A percentile compares a stretch with the other conserved stretches of the same genome.
Evolutionary conservation across 2,113 vertebrate species (phyloP).

Genomic region (Anhinga rufa): DNA sequence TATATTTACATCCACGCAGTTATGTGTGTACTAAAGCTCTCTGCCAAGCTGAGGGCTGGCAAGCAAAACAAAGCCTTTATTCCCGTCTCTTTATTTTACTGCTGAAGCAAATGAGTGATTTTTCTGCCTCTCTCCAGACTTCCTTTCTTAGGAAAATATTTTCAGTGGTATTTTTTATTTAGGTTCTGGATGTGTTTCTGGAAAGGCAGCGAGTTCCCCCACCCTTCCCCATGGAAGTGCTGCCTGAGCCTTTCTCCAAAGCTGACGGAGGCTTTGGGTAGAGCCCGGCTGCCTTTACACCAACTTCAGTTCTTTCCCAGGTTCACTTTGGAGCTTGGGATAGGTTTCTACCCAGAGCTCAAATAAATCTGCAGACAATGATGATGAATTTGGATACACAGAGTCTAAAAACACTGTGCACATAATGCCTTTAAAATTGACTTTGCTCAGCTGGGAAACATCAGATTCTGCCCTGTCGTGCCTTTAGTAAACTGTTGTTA

Average conservation of each 20-base stretch:
- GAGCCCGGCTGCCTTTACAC: neutral
- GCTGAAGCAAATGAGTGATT: neutral
- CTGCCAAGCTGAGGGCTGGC: neutral
- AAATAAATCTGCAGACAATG: neutral
- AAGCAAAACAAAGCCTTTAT: neutral
- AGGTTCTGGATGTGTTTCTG: neutral
- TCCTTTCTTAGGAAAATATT: neutral
- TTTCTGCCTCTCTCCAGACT: neutral
- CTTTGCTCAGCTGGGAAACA: neutral
- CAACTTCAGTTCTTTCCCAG: neutral
- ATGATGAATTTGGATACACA: neutral
- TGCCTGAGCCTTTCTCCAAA: neutral
- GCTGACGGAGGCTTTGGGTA: neutral
- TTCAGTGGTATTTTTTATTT: neutral
- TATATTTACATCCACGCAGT: neutral
- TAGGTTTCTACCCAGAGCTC: neutral
- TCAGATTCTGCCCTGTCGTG: neutral
- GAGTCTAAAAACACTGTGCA: neutral
- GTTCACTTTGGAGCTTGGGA: neutral
- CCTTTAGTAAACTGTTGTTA: neutral
- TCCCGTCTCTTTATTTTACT: neutral
- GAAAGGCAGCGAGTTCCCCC: rapidly evolving
- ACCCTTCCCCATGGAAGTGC: rapidly evolving
- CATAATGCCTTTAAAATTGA: neutral
- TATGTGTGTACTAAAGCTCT: neutral